Conservation (phyloP, 1,140 invertebrate genomes). For the Drosophila nigromelanica region DNA sequence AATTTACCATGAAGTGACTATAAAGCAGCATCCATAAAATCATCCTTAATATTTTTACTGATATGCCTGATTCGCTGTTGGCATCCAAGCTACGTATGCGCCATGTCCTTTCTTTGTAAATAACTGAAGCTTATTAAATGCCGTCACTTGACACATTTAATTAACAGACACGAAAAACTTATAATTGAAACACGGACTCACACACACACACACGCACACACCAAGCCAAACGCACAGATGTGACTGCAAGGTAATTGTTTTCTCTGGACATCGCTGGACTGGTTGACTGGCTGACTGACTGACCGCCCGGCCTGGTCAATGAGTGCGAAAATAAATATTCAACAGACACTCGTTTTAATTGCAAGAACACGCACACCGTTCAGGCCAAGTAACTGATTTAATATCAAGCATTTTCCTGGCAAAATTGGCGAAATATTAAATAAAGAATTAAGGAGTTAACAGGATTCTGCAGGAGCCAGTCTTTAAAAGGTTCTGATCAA, state of each 20-base stretch:
- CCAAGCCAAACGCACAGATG: conserved; percentile 16
- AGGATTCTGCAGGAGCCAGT: too few relatives aligned
- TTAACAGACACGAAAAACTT: conserved; percentile 80
- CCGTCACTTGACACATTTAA: conserved; percentile 79
- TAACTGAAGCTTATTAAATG: conserved; percentile 79
- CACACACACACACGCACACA: conserved; percentile 21
- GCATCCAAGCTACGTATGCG: conserved; percentile 35
- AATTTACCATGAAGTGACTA: too few relatives aligned
- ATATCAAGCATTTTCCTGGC: conserved; percentile 14
- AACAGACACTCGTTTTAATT: conserved; percentile 68
- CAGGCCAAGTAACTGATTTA: not conserved
- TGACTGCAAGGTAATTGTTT: conserved; percentile 67
- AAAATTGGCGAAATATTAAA: not conserved
- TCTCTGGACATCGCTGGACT: conserved; percentile 21
- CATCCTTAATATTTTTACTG: not conserved
- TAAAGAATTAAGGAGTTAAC: not conserved
- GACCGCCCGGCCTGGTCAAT: conserved; percentile 12
- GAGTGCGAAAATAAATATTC: conserved; percentile 67
- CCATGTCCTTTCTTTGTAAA: conserved; percentile 65
- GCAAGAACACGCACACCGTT: conserved; percentile 43
- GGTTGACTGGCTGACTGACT: conserved; percentile 29
- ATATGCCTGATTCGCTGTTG: conserved; percentile 11
- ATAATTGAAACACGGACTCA: conserved; percentile 61
- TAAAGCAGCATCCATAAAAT: too few relatives aligned
- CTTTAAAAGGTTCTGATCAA: too few relatives aligned